Evolutionary conservation across 2,113 vertebrate species (phyloP).

Genomic region (Malurus elegans): DNA sequence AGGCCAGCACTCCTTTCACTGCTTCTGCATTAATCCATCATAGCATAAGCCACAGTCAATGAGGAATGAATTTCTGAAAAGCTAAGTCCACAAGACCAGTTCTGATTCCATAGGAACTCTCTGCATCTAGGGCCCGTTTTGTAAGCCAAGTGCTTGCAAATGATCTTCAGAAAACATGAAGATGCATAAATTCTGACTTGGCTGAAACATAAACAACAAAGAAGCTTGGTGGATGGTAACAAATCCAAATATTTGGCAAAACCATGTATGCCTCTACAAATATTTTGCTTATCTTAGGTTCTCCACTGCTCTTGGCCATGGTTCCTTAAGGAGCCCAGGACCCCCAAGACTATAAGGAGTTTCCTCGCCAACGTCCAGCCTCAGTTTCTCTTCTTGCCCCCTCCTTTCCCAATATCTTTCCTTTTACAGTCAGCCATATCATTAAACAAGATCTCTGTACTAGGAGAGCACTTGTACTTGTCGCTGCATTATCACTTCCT

Average conservation of each 20-base stretch:
- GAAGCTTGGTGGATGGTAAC: not conserved
- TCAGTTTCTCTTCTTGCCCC: not conserved
- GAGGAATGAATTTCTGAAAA: not conserved
- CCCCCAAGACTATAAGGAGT: rapidly evolving
- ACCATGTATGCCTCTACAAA: rapidly evolving
- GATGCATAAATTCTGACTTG: not conserved
- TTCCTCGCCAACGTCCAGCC: rapidly evolving
- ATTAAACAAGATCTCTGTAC: not conserved
- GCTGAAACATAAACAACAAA: not conserved
- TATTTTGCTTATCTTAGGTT: not conserved
- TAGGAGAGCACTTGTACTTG: not conserved
- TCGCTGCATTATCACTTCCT: not conserved
- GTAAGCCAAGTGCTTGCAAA: not conserved
- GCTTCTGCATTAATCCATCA: not conserved
- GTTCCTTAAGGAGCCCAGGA: not conserved
- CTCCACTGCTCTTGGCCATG: not conserved
- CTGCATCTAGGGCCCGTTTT: not conserved
- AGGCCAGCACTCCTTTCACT: not conserved
- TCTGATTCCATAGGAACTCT: not conserved
- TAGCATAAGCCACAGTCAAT: not conserved
- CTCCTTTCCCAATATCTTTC: not conserved
- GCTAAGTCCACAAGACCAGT: not conserved
- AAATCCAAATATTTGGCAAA: not conserved
- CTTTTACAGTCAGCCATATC: not conserved
- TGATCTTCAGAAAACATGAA: not conserved